Evolutionary conservation across 1,140 invertebrate genomes (phyloP), one percentile per base, ranked within the genome.

Genomic region (Penaeus chinensis): DNA sequence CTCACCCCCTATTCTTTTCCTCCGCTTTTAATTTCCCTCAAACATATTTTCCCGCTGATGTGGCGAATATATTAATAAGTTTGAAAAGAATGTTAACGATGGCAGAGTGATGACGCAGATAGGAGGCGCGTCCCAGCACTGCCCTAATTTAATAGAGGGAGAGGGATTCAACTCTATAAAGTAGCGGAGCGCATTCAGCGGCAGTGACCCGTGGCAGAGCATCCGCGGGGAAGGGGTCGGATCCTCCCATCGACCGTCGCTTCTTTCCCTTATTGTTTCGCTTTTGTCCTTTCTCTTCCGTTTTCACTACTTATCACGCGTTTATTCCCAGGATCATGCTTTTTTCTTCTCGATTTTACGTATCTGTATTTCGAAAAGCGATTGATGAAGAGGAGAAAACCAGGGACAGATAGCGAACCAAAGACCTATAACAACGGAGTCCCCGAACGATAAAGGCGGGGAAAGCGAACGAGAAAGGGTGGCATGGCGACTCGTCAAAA

Each of bases 101-200:
- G 47, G 47, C 7, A 13, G 47, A 47, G 47, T 47, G 47, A 47
- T 47, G 47, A 47, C 47, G 47, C 47, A 47, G 47, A 47, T 47
- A 47, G 47, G 47, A 47, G 47, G 47, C 47, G 47, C 47, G 47
- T 47, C 47, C 47, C 47, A 47, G 47, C 11, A 47, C 47, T 47
- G 47, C 47, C 47, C 62, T 82, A 82, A 82, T 82, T 82, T 82
- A 82, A 82, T 82, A n/a, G 80, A 82, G 32, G 37, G 80, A 69
- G 47, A 42, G 80, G 80, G 62, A 82, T 66, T 69, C 62, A 42
- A 69, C 62, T 69, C 80, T 63, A 66, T 82, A 82, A 82, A 82
- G 80, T 82, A 82, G 80, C 22, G 80, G 47, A 47, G 80, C 80
- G 80, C 63, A 82, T 82, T 82, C 27, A 82, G 63, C 80, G 32